These are phyloP conservation scores for Pararge aegeria DNA, from an alignment of 1,140 invertebrate species.

Conservation along the genomic window DNA sequence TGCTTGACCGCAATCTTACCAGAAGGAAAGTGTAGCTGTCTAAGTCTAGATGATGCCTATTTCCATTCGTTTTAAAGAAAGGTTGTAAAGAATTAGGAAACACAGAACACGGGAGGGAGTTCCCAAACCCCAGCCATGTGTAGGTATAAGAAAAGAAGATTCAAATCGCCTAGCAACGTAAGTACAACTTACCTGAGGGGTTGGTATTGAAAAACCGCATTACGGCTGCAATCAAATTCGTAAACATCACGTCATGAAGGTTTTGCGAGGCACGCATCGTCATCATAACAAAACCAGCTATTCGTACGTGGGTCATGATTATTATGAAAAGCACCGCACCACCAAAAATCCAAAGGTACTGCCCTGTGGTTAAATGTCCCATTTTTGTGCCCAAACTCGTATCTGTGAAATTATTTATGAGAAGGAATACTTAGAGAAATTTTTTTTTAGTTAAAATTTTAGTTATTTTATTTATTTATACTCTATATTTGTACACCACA, in stretches of 20 bases:
- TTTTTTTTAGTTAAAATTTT: background rate
- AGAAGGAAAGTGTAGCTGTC: too few species aligned
- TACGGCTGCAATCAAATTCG: constrained; percentile 80
- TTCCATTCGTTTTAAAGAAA: too few species aligned
- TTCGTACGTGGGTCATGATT: constrained; percentile 57
- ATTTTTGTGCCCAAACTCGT: constrained; percentile 48
- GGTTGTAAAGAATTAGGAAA: too few species aligned
- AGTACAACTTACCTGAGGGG: constrained; percentile 81
- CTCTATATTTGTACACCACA: too few species aligned
- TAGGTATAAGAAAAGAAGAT: too few species aligned
- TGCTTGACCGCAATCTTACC: too few species aligned
- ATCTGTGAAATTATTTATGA: constrained; percentile 37
- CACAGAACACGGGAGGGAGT: too few species aligned
- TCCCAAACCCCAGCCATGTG: too few species aligned
- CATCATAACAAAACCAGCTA: constrained; percentile 79
- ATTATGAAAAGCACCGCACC: constrained; percentile 53
- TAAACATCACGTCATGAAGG: constrained; percentile 85
- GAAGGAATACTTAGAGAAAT: constrained; percentile 19
- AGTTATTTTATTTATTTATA: background rate
- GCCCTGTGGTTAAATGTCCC: constrained; percentile 49
- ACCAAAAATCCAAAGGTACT: constrained; percentile 53
- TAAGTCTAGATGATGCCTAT: too few species aligned
- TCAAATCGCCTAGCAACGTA: background rate
- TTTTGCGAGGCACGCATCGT: constrained; percentile 82
- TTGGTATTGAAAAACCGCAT: constrained; percentile 92